phyloP scores from a whole-genome alignment of 2,113 vertebrate species.

The Ancistrus triradiatus region DNA sequence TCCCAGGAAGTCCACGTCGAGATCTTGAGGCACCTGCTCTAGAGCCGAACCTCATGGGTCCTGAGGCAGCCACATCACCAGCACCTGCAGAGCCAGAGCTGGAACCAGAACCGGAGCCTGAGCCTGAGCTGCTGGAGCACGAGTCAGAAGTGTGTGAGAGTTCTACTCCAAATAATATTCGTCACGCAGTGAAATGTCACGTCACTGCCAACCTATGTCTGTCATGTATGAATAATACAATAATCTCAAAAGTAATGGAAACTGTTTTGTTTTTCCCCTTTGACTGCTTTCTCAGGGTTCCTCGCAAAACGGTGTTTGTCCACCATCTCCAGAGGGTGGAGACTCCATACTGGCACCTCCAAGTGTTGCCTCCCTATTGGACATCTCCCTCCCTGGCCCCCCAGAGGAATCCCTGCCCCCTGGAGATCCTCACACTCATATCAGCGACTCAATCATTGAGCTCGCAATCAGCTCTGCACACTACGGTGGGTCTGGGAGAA shows the following conservation, averaged over 20 bases:
- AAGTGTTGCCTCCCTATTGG: slow-evolving; percentile 90
- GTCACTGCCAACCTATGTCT: neutral
- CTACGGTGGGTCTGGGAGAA: slow-evolving; percentile 72
- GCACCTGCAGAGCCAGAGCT: slow-evolving; percentile 47
- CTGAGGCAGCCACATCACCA: slow-evolving; percentile 52
- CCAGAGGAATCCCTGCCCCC: slow-evolving; percentile 90
- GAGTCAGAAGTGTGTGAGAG: slow-evolving; percentile 61
- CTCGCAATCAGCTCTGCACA: slow-evolving; percentile 96
- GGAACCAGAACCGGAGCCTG: slow-evolving; percentile 55
- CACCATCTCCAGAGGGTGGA: slow-evolving; percentile 67
- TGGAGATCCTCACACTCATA: slow-evolving; percentile 85
- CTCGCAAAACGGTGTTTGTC: slow-evolving; percentile 74
- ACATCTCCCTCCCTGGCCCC: slow-evolving; percentile 93
- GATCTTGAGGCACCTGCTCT: slow-evolving; percentile 59
- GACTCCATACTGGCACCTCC: slow-evolving; percentile 86
- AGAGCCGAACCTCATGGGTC: slow-evolving; percentile 51
- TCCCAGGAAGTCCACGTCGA: slow-evolving; percentile 79
- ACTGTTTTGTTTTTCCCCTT: neutral
- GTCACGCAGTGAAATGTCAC: neutral
- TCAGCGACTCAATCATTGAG: slow-evolving; percentile 98
- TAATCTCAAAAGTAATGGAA: neutral
- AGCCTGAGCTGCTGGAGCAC: slow-evolving; percentile 46
- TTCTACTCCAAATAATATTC: neutral
- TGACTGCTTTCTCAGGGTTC: slow-evolving; percentile 54
- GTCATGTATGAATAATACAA: neutral